Conservation (phyloP, 2,888 invertebrate genomes). For the Suillia variegata region DNA sequence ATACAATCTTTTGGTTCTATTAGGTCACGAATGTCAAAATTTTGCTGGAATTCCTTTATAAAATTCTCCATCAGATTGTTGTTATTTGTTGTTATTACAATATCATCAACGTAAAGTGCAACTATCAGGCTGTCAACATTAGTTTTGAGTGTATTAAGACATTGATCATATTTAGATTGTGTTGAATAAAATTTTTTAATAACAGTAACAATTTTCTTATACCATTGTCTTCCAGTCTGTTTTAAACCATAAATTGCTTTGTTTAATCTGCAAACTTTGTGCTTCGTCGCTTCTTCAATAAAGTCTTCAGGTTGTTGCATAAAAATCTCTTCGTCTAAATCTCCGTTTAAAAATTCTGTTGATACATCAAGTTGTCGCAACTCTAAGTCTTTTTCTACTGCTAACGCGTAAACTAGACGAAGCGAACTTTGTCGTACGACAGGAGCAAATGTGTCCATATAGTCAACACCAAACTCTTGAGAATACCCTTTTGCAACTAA, state of each 20-base stretch:
- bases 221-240: slow-evolving; percentile 18
- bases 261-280: slow-evolving; percentile 12
- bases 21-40: too few relatives aligned
- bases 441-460: slow-evolving; percentile 21
- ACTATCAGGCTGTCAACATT: too few relatives aligned
- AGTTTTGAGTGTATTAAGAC: too few relatives aligned
- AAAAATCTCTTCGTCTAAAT: slow-evolving; percentile 4
- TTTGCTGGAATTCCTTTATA: too few relatives aligned
- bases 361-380: slow-evolving; percentile 22
- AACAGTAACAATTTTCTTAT: slow-evolving; percentile 9
- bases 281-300: neutral
- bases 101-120: too few relatives aligned
- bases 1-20: too few relatives aligned
- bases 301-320: slow-evolving; percentile 18
- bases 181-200: too few relatives aligned
- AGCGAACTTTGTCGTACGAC: slow-evolving; percentile 20
- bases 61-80: too few relatives aligned
- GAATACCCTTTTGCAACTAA: slow-evolving; percentile 25
- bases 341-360: slow-evolving; percentile 25
- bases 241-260: slow-evolving; percentile 18
- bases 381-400: slow-evolving; percentile 17
- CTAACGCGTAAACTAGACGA: slow-evolving; percentile 17
- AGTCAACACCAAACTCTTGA: slow-evolving; percentile 20
- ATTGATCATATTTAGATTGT: too few relatives aligned
- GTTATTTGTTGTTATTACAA: too few relatives aligned